Conservation (phyloP, 2,888 invertebrate species). For the Andricus quercusramuli region DNA sequence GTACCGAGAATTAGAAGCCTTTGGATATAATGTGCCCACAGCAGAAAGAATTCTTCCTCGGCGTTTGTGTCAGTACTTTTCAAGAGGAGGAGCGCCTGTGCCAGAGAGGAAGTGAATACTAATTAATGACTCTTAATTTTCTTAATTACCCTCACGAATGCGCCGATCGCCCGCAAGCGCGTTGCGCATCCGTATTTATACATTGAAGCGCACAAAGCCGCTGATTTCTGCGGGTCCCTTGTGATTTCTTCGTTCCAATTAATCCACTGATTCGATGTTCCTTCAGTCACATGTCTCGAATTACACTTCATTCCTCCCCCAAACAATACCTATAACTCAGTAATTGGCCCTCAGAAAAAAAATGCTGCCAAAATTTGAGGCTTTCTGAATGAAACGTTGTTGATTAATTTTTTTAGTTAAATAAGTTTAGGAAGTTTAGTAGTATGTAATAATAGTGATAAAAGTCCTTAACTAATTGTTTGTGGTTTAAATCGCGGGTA, state of each 20-base stretch:
- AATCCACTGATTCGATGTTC: constrained; percentile 53
- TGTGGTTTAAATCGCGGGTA: not conserved
- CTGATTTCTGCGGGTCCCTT: constrained; percentile 52
- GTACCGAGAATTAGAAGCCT: constrained; percentile 57
- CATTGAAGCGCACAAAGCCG: constrained; percentile 3
- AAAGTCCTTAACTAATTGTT: not conserved
- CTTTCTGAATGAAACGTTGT: not conserved
- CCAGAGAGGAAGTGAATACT: constrained; percentile 74
- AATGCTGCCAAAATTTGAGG: not conserved
- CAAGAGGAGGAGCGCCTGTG: constrained; percentile 23
- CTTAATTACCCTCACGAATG: constrained; percentile 74
- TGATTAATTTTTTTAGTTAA: not conserved
- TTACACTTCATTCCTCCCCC: not conserved
- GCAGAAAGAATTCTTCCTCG: constrained; percentile 68
- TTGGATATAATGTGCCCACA: constrained; percentile 72
- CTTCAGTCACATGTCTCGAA: not conserved
- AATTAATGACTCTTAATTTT: constrained; percentile 78
- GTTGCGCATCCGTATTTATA: constrained; percentile 23
- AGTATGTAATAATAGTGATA: not conserved
- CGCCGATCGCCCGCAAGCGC: constrained; percentile 64
- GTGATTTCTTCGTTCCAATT: constrained; percentile 55
- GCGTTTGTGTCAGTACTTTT: constrained; percentile 48
- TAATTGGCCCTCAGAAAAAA: not conserved
- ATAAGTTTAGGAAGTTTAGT: not conserved
- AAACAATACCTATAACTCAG: not conserved